Evolutionary conservation across 2,888 invertebrate species (phyloP), one percentile per base, ranked within the genome.

Genomic region (Neria commutata): DNA sequence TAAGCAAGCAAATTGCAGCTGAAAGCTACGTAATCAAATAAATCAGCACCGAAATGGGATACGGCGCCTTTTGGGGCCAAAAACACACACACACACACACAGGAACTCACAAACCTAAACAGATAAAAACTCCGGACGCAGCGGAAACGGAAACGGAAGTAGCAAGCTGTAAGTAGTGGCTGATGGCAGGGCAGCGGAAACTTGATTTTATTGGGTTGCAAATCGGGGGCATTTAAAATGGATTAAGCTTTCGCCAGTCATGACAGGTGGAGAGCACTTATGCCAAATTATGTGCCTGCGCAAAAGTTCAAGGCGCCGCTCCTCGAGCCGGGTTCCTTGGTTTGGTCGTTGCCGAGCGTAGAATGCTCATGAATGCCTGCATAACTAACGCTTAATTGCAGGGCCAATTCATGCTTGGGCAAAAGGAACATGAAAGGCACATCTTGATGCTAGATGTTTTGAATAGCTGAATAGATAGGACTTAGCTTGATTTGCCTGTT

Each of bases 11-110:
- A 74, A 74, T 72, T 70, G 70, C 63, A 66, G 66, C 63, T 70
- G 72, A 71, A 73, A 73, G 70, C 65, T 72, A 58, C 65, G 58
- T 69, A 73, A 73, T 71, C 72, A 70, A 73, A 42, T 42, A 42
- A 42, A 42, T 17, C 42, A 42, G n/a, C 37, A 4, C 37, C 8
- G 37, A 37, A 37, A 37, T 37, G 37, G 37, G n/a, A n/a, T n/a
- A 50, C 51, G 58, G 54, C 55, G 37, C 50, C 45, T 52, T 56
- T 34, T 50, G 21, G 48, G 33, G 53, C 54, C 50, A 8, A 49
- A 17, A 60, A 40, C 6, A 40, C 40, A 40, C 40, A 40, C 40
- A 50, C 50, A 34, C 26, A 34, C 50, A 34, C 48, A 25, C 23
- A 25, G 6, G 34, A 29, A 50, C 34, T 21, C 21, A 50, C 21